phyloP scores from a whole-genome alignment of 2,888 invertebrate species.

The Amiota communis region DNA sequence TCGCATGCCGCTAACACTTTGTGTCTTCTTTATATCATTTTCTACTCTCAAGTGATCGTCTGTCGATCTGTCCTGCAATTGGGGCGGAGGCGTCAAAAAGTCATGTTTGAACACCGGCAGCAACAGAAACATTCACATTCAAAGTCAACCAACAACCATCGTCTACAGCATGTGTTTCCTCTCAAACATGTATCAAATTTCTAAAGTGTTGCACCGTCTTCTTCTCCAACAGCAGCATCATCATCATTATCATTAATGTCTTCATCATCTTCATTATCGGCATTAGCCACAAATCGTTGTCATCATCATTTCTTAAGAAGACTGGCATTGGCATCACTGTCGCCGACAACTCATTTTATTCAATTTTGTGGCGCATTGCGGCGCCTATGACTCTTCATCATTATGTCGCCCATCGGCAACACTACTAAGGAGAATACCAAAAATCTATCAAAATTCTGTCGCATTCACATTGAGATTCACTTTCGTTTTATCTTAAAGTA shows the following conservation, averaged over 20 bases:
- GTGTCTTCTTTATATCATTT: too few species aligned
- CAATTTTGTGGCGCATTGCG: constrained; percentile 16
- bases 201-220: background rate
- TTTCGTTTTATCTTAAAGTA: too few species aligned
- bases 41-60: background rate
- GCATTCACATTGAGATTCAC: constrained; percentile 22
- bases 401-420: background rate
- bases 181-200: constrained; percentile 25
- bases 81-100: constrained; percentile 25
- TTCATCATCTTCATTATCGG: background rate
- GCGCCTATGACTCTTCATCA: background rate
- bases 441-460: constrained; percentile 22
- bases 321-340: background rate
- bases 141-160: constrained; percentile 9
- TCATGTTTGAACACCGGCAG: constrained; percentile 18
- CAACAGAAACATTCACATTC: constrained; percentile 2
- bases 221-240: background rate
- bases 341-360: background rate
- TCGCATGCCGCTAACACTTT: background rate
- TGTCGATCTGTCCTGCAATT: background rate
- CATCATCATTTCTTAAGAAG: too few species aligned
- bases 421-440: background rate
- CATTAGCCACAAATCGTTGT: constrained; percentile 7
- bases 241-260: background rate
- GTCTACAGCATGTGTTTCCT: constrained; percentile 24